phyloP scores from a whole-genome alignment of 2,888 invertebrate genomes.

The Halocaridina rubra region DNA sequence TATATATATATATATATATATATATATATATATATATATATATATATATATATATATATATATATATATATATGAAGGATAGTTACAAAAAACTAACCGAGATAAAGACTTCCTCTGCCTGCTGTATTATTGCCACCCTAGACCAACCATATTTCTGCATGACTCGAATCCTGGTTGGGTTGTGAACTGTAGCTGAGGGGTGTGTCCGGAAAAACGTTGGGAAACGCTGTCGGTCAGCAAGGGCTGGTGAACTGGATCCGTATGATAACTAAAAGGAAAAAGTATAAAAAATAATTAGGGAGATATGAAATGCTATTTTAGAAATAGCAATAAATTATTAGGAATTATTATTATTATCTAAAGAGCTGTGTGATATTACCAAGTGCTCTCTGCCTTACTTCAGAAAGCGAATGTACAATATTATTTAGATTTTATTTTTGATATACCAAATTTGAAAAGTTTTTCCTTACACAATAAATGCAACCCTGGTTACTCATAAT shows the following conservation, averaged over 20 bases:
- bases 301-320: too few species aligned
- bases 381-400: background rate
- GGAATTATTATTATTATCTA: background rate
- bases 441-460: too few species aligned
- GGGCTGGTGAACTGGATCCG: constrained; percentile 97
- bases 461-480: too few species aligned
- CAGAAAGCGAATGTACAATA: too few species aligned
- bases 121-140: constrained; percentile 95
- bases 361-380: background rate
- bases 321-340: too few species aligned
- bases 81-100: constrained; percentile 74
- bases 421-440: too few species aligned
- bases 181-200: constrained; percentile 98
- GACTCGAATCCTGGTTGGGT: constrained; percentile 94
- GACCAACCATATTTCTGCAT: constrained; percentile 99
- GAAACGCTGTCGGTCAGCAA: constrained; percentile 96
- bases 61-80: background rate
- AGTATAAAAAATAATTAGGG: background rate
- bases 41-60: constrained; percentile 14
- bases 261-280: constrained; percentile 76
- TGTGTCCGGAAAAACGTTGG: constrained; percentile 98
- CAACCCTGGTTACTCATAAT: too few species aligned
- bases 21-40: background rate
- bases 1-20: constrained; percentile 15
- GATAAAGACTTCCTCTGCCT: constrained; percentile 97